phyloP scores from a whole-genome alignment of 2,113 vertebrate genomes.

The Setophaga petechia region DNA sequence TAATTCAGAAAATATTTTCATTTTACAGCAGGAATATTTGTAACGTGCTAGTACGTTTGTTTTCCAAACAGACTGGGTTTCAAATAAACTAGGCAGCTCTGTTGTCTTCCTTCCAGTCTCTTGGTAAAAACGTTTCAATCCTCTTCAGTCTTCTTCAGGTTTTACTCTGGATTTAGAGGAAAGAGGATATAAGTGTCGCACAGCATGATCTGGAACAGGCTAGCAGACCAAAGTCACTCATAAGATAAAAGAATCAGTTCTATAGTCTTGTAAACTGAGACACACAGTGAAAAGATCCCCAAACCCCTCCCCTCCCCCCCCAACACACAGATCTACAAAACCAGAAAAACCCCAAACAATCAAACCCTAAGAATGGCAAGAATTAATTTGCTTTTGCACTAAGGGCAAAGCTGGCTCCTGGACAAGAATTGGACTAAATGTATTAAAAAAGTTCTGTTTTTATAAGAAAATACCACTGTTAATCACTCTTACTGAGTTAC shows the following conservation, averaged over 20 bases:
- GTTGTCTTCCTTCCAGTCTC: background rate
- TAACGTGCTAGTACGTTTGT: background rate
- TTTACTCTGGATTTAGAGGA: background rate
- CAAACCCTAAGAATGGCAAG: background rate
- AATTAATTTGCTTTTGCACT: background rate
- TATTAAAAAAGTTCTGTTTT: background rate
- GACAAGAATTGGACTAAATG: background rate
- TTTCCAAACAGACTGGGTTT: background rate
- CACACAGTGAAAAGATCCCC: background rate
- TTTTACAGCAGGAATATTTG: background rate
- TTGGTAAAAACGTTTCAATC: background rate
- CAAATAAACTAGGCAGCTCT: background rate
- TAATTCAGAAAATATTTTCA: background rate
- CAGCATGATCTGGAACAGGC: background rate
- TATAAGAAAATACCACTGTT: background rate
- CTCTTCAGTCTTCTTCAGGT: background rate
- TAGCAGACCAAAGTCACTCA: background rate
- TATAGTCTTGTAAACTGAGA: background rate
- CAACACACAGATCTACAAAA: background rate
- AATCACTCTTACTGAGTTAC: background rate
- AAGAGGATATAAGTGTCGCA: background rate
- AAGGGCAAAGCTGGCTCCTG: background rate
- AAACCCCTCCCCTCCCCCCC: no score
- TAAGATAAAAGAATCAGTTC: background rate
- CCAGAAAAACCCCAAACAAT: background rate